Evolutionary conservation across 2,113 vertebrate species (phyloP).

Genomic region (Puffinus mauretanicus): DNA sequence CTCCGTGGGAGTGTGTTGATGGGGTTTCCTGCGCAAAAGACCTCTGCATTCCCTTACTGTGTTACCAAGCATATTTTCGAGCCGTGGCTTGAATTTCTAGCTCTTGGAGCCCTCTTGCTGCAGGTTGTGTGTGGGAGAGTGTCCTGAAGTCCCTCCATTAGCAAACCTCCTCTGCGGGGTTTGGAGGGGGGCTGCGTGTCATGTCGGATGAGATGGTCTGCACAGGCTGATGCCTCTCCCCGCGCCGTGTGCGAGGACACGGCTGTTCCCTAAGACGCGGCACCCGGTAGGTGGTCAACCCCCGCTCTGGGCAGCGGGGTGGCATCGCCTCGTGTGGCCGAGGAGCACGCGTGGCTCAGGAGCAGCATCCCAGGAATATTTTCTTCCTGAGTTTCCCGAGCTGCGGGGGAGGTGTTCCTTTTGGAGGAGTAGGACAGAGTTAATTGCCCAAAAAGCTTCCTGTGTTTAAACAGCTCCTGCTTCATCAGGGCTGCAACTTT

Average conservation of each 20-base stretch:
- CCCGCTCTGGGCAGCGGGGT: background rate
- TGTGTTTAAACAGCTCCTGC: background rate
- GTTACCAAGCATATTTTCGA: fast-evolving
- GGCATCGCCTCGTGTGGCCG: background rate
- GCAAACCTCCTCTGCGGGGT: background rate
- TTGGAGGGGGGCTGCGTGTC: background rate
- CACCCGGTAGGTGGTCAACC: background rate
- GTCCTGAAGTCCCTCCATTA: background rate
- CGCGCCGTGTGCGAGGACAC: fast-evolving
- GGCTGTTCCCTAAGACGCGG: fast-evolving
- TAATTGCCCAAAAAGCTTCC: conserved; percentile 28
- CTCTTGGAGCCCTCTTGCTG: background rate
- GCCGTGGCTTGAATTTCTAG: background rate
- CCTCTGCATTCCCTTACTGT: background rate
- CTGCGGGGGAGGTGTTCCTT: background rate
- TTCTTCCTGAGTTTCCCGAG: background rate
- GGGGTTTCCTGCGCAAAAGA: background rate
- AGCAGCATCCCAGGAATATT: background rate
- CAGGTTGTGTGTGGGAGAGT: background rate
- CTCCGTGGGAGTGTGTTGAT: background rate
- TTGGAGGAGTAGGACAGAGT: background rate
- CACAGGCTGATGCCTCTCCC: fast-evolving
- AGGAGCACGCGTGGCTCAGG: background rate
- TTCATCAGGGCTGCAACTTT: background rate
- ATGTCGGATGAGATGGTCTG: fast-evolving